Percentiles rank a stretch among this genome's conserved stretches.
Evolutionary conservation across 2,888 invertebrate genomes (phyloP).

Genomic region (Noctuana brunneofusca): DNA sequence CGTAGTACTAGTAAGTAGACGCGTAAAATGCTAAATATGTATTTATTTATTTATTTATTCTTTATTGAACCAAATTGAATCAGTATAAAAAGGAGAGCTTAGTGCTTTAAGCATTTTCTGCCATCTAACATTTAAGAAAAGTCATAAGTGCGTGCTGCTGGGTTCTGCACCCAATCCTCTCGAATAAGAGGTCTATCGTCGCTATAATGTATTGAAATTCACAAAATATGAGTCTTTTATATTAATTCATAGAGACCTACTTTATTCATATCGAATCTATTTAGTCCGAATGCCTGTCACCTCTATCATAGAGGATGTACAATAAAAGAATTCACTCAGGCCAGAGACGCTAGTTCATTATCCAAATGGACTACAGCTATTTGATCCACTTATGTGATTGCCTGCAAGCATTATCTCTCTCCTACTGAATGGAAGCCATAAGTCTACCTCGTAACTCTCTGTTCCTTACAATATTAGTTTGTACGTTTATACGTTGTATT

Average conservation of each 20-base stretch:
- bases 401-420: constrained; percentile 81
- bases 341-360: constrained; percentile 80
- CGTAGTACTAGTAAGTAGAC: no score
- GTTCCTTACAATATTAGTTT: constrained; percentile 71
- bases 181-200: no score
- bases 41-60: no score
- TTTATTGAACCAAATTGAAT: no score
- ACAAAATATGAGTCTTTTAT: no score
- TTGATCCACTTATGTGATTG: constrained; percentile 83
- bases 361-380: constrained; percentile 82
- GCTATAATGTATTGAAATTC: no score
- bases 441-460: constrained; percentile 80
- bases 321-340: constrained; percentile 60
- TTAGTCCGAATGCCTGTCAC: constrained; percentile 19
- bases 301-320: constrained; percentile 55
- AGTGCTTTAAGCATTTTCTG: no score
- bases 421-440: constrained; percentile 78
- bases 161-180: no score
- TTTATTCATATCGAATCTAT: background rate
- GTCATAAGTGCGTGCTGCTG: no score
- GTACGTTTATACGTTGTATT: constrained; percentile 57
- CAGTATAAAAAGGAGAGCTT: no score
- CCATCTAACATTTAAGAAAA: no score
- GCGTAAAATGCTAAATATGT: no score
- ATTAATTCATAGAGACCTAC: background rate